Base-by-base conservation (phyloP, 2,797 vertebrate species). In the Leucoraja ocellata region DNA sequence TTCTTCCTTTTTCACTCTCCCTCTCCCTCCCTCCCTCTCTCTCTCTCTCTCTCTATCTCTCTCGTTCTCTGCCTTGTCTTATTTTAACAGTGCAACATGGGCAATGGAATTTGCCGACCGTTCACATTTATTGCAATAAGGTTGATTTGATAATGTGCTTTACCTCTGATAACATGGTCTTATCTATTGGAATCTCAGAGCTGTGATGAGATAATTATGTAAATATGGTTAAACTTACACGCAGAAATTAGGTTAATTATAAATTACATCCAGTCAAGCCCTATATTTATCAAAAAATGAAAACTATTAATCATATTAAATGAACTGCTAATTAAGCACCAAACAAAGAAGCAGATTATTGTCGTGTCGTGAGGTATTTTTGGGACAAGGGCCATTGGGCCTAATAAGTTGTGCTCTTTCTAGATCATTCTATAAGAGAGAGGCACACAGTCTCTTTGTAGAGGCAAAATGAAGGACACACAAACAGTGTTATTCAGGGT, bases 251-350 rank as follows among this genome's bases (percentile, higher is more conserved):
- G 7, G 84, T 65, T 88, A n/a, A 88, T 88, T 88, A 88, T n/a
- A 88, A 88, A 88, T 88, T 25, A 58, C 46, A 58, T 83, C 58
- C 14, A 65, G 32, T 86, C 61, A 32, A 88, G 4, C 63, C 61
- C 84, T 65, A 63, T 32, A 78, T 78, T 78, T 78, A 65, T 88
- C 84, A 46, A 88, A 65, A 88, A 32, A 32, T 88, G 14, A 28
- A 88, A 88, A 32, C 14, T 88, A 65, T 88, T 88, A 88, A 88
- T 88, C 61, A 88, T 65, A 65, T 65, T 36, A 65, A 65, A 63
- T 65, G 28, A 88, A 32, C 84, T 65, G 61, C 61, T 65, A 88
- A 88, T 88, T 88, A 32, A 65, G 28, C 28, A 65, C n/a, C 2
- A 88, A 65, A 14, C 61, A 65, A 88, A 32, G 1, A 32, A 2